A percentile compares a stretch with the other conserved stretches of the same genome.
These are phyloP conservation scores for Porites lobata DNA, from an alignment of 92 coral and sea anemone species.

Conservation along the genomic window DNA sequence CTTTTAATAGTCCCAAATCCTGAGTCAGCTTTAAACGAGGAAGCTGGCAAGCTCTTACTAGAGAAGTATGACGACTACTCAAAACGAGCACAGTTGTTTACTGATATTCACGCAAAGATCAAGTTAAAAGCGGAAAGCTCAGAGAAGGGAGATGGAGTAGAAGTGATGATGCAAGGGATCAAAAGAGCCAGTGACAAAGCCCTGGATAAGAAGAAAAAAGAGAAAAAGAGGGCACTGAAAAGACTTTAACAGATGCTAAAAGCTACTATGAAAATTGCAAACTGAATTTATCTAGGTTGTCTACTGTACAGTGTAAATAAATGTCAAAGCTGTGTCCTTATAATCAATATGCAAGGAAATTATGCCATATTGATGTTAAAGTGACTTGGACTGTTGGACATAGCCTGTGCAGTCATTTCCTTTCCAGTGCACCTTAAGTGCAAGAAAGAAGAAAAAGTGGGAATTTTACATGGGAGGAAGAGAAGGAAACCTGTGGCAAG, in stretches of 20 bases:
- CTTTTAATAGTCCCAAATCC: conserved; percentile 98
- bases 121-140: conserved; percentile 54
- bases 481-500: not conserved
- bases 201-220: conserved; percentile 97
- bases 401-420: too few relatives aligned
- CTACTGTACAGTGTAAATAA: conserved; percentile 52
- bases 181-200: conserved; percentile 93
- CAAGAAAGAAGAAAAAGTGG: not conserved
- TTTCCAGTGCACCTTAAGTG: too few relatives aligned
- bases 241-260: conserved; percentile 74
- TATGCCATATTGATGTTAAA: not conserved
- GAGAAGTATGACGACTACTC: conserved; percentile 98
- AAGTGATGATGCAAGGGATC: conserved; percentile 82
- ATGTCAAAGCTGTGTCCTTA: not conserved
- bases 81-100: conserved; percentile 95
- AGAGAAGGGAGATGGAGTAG: conserved; percentile 65
- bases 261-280: not conserved
- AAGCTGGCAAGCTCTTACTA: conserved; percentile 96
- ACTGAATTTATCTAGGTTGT: conserved; percentile 17
- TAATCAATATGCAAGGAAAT: conserved; percentile 9
- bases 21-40: conserved; percentile 98
- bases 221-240: conserved; percentile 94
- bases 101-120: conserved; percentile 94
- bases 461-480: not conserved
- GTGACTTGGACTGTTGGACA: not conserved